Conservation (phyloP, 1,140 invertebrate species). For the Euura lappo region DNA sequence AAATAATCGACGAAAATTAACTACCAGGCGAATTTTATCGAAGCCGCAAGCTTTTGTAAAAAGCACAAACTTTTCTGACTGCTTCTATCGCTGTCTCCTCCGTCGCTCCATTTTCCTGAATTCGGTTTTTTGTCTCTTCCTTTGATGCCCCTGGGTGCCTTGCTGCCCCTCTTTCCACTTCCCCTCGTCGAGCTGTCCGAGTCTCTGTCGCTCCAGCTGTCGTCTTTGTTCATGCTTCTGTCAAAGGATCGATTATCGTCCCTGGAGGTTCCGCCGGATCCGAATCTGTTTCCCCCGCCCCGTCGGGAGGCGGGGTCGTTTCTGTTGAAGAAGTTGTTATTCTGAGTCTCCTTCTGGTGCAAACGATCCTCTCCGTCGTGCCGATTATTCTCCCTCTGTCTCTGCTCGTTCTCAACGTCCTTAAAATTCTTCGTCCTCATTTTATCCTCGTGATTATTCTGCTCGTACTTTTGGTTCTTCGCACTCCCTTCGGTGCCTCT, state of each 20-base stretch:
- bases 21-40: background rate
- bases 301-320: slow-evolving; percentile 28
- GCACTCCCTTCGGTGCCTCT: background rate
- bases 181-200: slow-evolving; percentile 39
- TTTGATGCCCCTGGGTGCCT: slow-evolving; percentile 21
- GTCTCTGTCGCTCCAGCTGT: slow-evolving; percentile 42
- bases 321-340: slow-evolving; percentile 31
- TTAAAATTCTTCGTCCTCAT: slow-evolving; percentile 33
- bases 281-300: slow-evolving; percentile 30
- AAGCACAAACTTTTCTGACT: slow-evolving; percentile 9
- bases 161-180: slow-evolving; percentile 27
- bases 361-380: slow-evolving; percentile 31
- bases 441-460: slow-evolving; percentile 8
- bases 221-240: slow-evolving; percentile 10
- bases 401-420: slow-evolving; percentile 44
- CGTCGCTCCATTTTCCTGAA: slow-evolving; percentile 15
- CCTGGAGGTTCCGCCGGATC: slow-evolving; percentile 18
- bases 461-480: background rate
- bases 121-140: slow-evolving; percentile 19
- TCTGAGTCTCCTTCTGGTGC: slow-evolving; percentile 13
- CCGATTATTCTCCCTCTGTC: slow-evolving; percentile 34
- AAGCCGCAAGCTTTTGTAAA: background rate
- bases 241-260: slow-evolving; percentile 21
- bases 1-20: background rate
- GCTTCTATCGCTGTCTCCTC: slow-evolving; percentile 20